phyloP scores from a whole-genome alignment of 2,797 vertebrate species.

The Scolopax bukidnonensis region DNA sequence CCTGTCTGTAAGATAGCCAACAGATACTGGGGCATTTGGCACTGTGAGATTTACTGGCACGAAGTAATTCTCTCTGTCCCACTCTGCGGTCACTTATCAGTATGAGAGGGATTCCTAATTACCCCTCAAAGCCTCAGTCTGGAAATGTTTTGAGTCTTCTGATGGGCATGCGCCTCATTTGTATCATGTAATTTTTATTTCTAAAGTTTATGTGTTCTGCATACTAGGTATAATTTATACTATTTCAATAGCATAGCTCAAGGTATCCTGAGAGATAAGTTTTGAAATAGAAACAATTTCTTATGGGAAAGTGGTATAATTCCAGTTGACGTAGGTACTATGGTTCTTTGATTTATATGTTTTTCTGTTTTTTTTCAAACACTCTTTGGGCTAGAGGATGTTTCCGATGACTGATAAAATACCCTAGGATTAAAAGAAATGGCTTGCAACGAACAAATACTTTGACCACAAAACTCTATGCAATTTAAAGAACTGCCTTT shows the following conservation, averaged over 20 bases:
- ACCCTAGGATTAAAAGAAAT: neutral
- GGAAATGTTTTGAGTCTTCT: neutral
- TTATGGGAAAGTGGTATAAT: neutral
- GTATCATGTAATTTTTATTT: neutral
- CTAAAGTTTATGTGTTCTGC: neutral
- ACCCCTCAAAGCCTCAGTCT: neutral
- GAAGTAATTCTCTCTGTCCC: neutral
- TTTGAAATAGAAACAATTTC: neutral
- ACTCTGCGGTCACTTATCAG: neutral
- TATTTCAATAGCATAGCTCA: neutral
- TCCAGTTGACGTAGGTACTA: neutral
- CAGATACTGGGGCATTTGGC: neutral
- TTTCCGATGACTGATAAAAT: neutral
- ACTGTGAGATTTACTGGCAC: neutral
- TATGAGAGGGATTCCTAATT: neutral
- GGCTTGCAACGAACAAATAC: neutral
- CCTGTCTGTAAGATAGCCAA: neutral
- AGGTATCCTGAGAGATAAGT: neutral
- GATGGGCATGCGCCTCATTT: neutral
- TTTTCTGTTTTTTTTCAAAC: neutral
- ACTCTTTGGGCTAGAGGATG: neutral
- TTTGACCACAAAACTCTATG: neutral
- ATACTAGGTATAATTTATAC: neutral
- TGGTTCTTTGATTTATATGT: neutral
- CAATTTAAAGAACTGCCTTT: neutral